Conservation (phyloP, 1,140 invertebrate genomes). For the Dinothrombium tinctorium region DNA sequence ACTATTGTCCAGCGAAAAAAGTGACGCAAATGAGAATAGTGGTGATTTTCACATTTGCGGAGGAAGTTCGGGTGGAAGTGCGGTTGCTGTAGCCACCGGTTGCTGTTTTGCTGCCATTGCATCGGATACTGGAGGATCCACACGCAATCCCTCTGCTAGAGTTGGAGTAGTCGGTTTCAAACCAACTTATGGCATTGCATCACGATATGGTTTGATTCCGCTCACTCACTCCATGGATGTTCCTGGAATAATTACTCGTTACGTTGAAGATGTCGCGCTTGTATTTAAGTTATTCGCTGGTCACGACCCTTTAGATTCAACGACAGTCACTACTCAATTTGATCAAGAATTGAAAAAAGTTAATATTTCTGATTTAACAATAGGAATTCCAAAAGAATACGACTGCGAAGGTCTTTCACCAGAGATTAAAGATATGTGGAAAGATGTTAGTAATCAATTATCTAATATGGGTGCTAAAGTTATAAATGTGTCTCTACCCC, state of each 20-base stretch:
- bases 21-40: not conserved
- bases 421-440: conserved; percentile 53
- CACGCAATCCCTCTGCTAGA: conserved; percentile 77
- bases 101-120: conserved; percentile 60
- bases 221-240: conserved; percentile 94
- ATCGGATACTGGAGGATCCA: conserved; percentile 93
- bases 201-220: conserved; percentile 78
- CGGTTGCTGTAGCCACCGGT: conserved; percentile 71
- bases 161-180: conserved; percentile 88
- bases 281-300: conserved; percentile 31
- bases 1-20: not conserved
- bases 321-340: not conserved
- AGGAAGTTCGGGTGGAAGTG: conserved; percentile 89
- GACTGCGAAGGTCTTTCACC: conserved; percentile 39
- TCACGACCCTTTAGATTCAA: conserved; percentile 8
- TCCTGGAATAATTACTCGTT: conserved; percentile 58
- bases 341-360: not conserved
- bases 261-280: conserved; percentile 43
- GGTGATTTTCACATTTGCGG: conserved; percentile 35
- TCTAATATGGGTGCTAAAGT: conserved; percentile 39
- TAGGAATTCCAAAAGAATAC: conserved; percentile 72
- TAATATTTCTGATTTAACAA: conserved; percentile 13
- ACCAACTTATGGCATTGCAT: conserved; percentile 81
- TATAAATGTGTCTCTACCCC: conserved; percentile 44
- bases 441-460: conserved; percentile 40